phyloP scores from a whole-genome alignment of 2,113 vertebrate genomes.

The Mionectes macconnelli region DNA sequence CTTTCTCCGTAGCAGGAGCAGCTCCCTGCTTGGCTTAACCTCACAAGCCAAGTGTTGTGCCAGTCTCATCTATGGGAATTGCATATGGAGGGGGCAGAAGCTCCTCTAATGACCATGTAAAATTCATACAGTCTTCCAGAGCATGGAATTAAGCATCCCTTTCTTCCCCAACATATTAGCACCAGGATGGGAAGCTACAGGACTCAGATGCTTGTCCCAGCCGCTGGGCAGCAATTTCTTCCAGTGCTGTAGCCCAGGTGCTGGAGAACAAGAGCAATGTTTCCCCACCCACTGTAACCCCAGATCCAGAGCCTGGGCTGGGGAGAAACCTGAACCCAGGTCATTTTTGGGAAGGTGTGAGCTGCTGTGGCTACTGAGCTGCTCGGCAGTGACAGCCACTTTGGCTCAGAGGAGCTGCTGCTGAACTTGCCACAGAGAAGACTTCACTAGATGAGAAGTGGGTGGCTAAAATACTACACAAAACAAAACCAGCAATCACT shows the following conservation, averaged over 20 bases:
- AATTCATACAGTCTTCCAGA: not conserved
- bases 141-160: not conserved
- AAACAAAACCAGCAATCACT: not conserved
- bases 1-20: not conserved
- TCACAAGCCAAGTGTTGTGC: not conserved
- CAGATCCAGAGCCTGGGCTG: not conserved
- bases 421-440: not conserved
- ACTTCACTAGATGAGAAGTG: not conserved
- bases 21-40: not conserved
- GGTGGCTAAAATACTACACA: not conserved
- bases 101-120: not conserved
- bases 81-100: not conserved
- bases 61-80: not conserved
- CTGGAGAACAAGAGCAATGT: not conserved
- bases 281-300: rapidly evolving
- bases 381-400: not conserved
- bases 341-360: not conserved
- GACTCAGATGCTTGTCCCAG: not conserved
- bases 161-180: not conserved
- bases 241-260: not conserved
- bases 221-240: not conserved
- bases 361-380: not conserved
- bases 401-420: not conserved
- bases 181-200: not conserved
- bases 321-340: not conserved